Evolutionary conservation across 2,888 invertebrate genomes (phyloP), one percentile per base, ranked within the genome.

Genomic region (Nemotelus pantherinus): DNA sequence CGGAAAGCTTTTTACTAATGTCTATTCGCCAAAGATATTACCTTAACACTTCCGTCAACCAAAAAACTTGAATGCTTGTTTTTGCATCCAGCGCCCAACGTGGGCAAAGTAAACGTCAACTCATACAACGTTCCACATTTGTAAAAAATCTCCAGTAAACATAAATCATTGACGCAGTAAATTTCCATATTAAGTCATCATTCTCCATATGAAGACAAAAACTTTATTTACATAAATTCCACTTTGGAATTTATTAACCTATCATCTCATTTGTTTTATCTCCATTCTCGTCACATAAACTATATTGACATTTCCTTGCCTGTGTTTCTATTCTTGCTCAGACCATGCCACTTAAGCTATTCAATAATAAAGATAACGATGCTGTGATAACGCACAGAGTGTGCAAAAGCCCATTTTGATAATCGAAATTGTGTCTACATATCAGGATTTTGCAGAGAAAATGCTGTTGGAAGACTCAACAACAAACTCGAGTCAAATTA

Each of bases 181-280:
- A 53, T 5, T 53, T 53, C 55, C 43, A 50, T 53, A 53, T 53
- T 55, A 70, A 70, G 70, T 70, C 70, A 70, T 70, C 70, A 70
- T n/a, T 55, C 53, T 60, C 41, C 25, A 7, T 43, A 25, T 1
- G 25, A 25, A 25, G 25, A 25, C 7, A 10, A 25, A 70, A 70
- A 70, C 41, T 70, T 10, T 70, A 70, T 53, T 70, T 7, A 53
- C 47, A 55, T 7, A 7, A 45, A 43, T 70, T 25, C 10, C 25
- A n/a, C 43, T 7, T 43, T 43, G 55, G 55, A 70, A 43, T 55
- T 55, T 41, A 53, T 70, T 53, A 70, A 7, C 55, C 39, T 70
- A 70, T 70, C 70, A 70, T 70, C 43, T 68, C 70, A 70, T 70
- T 70, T 70, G 43, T 43, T 70, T 53, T 70, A 55, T 70, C 67